Base-by-base conservation (phyloP, 2,113 vertebrate genomes). In the Podilymbus podiceps region DNA sequence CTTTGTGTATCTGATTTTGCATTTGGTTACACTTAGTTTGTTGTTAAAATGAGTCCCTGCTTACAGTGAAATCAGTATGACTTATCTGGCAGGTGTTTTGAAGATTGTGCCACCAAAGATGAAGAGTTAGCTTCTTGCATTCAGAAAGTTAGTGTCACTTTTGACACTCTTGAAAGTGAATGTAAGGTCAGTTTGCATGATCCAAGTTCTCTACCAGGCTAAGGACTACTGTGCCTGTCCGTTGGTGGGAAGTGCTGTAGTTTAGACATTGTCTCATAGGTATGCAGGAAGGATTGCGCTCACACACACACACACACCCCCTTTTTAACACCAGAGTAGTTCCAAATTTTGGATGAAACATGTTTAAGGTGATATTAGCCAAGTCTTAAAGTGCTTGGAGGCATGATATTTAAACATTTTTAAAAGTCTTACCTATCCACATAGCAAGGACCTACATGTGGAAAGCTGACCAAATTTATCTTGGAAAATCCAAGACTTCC, bases 261-360 rank as follows among this genome's bases (percentile, higher is more conserved):
- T 71, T 76, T 66, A 27, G 16, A 40, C 0, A 0, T n/a, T 59
- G 27, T 81, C 40, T 77, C n/a, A 22, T 38, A 71, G 13, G 16
- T 42, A 47, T 33, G 58, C 52, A 90, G 33, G 50, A 80, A 88
- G 8, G 11, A 63, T 83, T 63, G 16, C 4, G 12, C 25, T 19
- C 5, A 5, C 1, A 7, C 11, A 15, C 3, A 4, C 35, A 2
- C 5, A 9, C 3, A 4, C 35, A 2, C 5, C 8, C 44, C 21
- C 8, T 21, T 74, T 68, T 69, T 74, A 79, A 63, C 4, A 3
- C 25, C 2, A 0, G 13, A 42, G 18, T 47, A 64, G 13, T 69
- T 88, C 16, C 50, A 85, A 25, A 55, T 55, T 80, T 80, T 25
- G 8, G 14, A 25, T 88, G 52, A 27, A 88, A 74, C 15, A 79